Evolutionary conservation across 2,113 vertebrate species (phyloP), one percentile per base, ranked within the genome.

Genomic region (Perca fluviatilis): DNA sequence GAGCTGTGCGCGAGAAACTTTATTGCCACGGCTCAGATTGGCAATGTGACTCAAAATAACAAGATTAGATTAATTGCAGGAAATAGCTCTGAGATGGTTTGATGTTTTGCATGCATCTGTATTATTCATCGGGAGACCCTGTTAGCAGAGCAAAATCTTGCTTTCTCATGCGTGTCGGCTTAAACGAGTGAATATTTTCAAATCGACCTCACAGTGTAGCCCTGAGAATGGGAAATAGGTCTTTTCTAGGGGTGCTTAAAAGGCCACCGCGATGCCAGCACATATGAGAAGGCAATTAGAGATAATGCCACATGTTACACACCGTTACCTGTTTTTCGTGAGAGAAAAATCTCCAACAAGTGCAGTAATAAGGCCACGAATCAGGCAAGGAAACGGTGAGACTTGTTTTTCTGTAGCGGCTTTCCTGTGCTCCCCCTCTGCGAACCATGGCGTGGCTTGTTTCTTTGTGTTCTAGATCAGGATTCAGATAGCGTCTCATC

Each of bases 11-110:
- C 84, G 77, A 87, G 89, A 84, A 90, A 85, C 88, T 88, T 93
- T 86, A 91, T 75, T 68, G 60, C 86, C 61, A 63, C 60, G 68
- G 74, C 84, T 84, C 85, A 66, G 82, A 80, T 85, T 89, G 90
- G 91, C 88, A 86, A 91, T 78, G 83, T 86, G 88, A 88, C 74
- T 87, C 67, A 87, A 92, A 93, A 92, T 90, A 91, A 92, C 87
- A 82, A 89, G 85, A 94, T 94, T 89, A 87, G 79, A 93, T 93
- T 93, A 94, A 95, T 96, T 93, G 85, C 92, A 94, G 95, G 94
- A 95, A 95, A 95, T 94, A 87, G 89, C 83, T 87, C 51, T 66
- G 69, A 86, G 89, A 93, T 86, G 79, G 83, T 93, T 92, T 93
- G 86, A 92, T 91, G 87, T 94, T 94, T 93, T 92, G 85, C 82